Evolutionary conservation across 2,888 invertebrate genomes (phyloP), one percentile per base, ranked within the genome.

Genomic region (Erebia epiphron): DNA sequence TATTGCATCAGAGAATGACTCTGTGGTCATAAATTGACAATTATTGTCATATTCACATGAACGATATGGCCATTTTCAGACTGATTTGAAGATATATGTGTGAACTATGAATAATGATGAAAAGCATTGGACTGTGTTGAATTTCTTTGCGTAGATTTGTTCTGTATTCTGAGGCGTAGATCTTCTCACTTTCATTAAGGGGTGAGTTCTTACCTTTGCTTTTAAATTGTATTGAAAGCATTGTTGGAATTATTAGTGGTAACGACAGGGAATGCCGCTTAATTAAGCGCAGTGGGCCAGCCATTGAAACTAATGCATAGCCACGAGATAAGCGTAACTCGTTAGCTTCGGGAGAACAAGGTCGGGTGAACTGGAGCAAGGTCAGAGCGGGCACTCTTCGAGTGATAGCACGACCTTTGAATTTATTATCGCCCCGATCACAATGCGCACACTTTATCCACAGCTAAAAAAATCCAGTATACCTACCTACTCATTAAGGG

Each of bases 321-420:
- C 73, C 76, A 73, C 80, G 81, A 82, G 85, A 87, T 87, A 88
- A 83, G 83, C 82, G 82, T 80, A 73, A 77, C 80, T 86, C 81
- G 83, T 85, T 86, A 83, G 83, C 83, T 83, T 78, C 82, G 83
- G 83, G 85, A 85, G 85, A 87, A 85, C 91, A 90, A 92, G 92
- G 91, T 86, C 86, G 83, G 74, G 76, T 78, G 81, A 92, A 86
- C 80, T 91, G 75, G 92, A 86, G 90, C 91, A 92, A 92, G 92
- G 92, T 90, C 90, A 89, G 77, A 79, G 74, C 82, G 81, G 83
- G 81, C 84, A 88, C 85, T 86, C 87, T 86, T 86, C 79, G 82
- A 88, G 91, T 87, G 92, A 92, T 91, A 91, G 91, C 88, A 84
- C 82, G 90, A 89, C 92, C 91, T 92, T 82, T 87, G 83, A 82